Conservation (phyloP, 2,113 vertebrate genomes). For the Parus major region DNA sequence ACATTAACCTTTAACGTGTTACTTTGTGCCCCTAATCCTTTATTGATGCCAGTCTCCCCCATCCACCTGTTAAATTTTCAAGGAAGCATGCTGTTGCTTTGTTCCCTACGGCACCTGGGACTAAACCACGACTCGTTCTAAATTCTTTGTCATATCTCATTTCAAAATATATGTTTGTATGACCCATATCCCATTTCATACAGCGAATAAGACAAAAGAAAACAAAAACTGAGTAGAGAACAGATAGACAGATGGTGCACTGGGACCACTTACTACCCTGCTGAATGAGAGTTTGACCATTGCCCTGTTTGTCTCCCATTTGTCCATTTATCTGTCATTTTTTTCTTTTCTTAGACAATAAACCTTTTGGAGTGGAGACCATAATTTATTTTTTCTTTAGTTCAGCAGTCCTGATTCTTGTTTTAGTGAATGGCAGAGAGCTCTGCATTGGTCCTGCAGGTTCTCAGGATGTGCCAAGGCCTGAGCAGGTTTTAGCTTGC, state of each 20-base stretch:
- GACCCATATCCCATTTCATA: not conserved
- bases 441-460: rapidly evolving
- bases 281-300: not conserved
- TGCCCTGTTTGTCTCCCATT: not conserved
- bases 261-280: not conserved
- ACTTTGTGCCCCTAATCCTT: not conserved
- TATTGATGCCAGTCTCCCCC: not conserved
- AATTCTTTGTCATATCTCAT: not conserved
- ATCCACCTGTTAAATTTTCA: not conserved
- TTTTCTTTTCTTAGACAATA: not conserved
- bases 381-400: not conserved
- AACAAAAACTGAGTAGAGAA: not conserved
- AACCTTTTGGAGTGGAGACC: not conserved
- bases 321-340: not conserved
- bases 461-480: not conserved
- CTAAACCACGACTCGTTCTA: not conserved
- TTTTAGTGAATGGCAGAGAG: not conserved
- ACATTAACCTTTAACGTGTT: not conserved
- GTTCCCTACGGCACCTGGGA: not conserved
- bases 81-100: not conserved
- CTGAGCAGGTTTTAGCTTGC: not conserved
- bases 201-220: not conserved
- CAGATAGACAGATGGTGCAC: not conserved
- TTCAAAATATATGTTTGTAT: not conserved
- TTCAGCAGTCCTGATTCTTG: not conserved